Base-by-base conservation (phyloP, 2,113 vertebrate genomes). In the Microcebus murinus region DNA sequence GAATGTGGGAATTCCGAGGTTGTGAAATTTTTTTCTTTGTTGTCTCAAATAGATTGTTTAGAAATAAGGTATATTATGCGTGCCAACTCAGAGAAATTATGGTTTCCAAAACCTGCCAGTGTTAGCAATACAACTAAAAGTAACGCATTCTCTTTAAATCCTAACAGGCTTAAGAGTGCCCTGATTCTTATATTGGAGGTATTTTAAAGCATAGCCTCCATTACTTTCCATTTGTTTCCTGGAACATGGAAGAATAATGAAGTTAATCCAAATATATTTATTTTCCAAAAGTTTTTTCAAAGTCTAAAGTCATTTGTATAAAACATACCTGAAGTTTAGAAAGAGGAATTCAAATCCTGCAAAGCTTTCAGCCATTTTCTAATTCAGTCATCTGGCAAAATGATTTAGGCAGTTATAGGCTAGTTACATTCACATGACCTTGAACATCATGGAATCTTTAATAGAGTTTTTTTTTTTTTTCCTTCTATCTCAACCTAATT, bases 391-490 rank as follows among this genome's bases (percentile, higher is more conserved):
- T 70, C 57, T 59, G 21, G 61, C 20, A 92, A 89, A 91, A 79
- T 80, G 65, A 93, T 84, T 65, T 74, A 91, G 42, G 45, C 6
- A 93, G 36, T 50, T 80, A n/a, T 18, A 84, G 18, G 12, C 25
- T 55, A 57, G 39, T 80, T 45, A 88, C 50, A 76, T 81, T 90
- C 81, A 57, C 12, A 80, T 48, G 68, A 96, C 92, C 76, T 96
- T 97, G 84, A 92, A 55, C 39, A 95, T 27, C 59, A 82, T 20
- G 18, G 3, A 50, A 74, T 65, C 29, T 90, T 83, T 79, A 70
- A 74, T n/a, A 73, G 71, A 34, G 77, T 1, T 13, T 65, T 42
- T 42, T 42, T 39, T 68, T 85, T 21, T 42, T 68, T 85, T 18
- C 15, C 36, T n/a, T 61, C 34, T 79, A 23, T 82, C 15, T 92